phyloP scores from a whole-genome alignment of 2,113 vertebrate genomes.

The Vulpes lagopus region DNA sequence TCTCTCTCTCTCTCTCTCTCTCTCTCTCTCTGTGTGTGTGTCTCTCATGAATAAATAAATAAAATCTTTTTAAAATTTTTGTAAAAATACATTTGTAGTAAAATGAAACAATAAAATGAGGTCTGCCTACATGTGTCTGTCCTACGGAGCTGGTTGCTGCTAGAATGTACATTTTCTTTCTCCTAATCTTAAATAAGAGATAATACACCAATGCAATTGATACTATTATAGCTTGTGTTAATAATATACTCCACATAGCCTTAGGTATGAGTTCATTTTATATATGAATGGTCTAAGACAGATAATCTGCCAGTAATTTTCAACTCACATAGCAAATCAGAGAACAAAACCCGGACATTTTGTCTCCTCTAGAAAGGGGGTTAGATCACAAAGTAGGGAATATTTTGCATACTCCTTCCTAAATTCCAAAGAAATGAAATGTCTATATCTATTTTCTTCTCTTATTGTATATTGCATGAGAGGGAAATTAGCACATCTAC shows the following conservation, averaged over 20 bases:
- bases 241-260: background rate
- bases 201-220: background rate
- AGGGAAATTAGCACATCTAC: background rate
- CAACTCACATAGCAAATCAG: background rate
- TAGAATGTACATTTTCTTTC: background rate
- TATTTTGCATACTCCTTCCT: background rate
- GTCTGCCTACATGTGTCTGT: background rate
- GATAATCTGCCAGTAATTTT: background rate
- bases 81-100: background rate
- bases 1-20: no score
- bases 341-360: background rate
- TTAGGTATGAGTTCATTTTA: background rate
- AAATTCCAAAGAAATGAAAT: background rate
- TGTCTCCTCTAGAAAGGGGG: background rate
- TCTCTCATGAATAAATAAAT: no score
- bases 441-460: background rate
- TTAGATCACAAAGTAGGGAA: background rate
- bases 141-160: background rate
- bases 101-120: background rate
- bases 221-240: background rate
- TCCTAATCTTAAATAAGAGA: constrained; percentile 16
- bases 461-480: background rate
- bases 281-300: background rate
- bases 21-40: no score
- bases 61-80: no score